phyloP scores from a whole-genome alignment of 2,113 vertebrate genomes.

The Panthera leo region DNA sequence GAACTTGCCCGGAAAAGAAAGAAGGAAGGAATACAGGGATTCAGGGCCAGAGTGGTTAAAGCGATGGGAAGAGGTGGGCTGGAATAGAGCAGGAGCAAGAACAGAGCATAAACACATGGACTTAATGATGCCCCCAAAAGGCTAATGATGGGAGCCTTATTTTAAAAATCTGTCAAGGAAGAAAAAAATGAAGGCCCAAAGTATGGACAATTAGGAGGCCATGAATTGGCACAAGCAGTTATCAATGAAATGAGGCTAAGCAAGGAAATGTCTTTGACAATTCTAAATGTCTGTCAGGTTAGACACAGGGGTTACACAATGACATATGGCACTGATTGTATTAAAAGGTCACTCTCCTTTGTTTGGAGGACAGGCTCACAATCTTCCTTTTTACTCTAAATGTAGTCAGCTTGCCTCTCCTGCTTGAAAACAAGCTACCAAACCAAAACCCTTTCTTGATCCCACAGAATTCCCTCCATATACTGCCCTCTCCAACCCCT shows the following conservation, averaged over 20 bases:
- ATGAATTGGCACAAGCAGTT: background rate
- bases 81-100: background rate
- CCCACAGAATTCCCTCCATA: background rate
- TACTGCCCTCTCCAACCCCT: background rate
- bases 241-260: background rate
- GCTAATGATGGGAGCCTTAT: background rate
- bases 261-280: background rate
- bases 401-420: background rate
- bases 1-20: background rate
- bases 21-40: background rate
- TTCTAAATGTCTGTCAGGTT: background rate
- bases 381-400: background rate
- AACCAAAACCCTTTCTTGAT: background rate
- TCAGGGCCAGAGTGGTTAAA: background rate
- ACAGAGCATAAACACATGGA: background rate
- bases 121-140: background rate
- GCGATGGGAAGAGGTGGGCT: background rate
- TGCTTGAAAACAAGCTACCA: background rate
- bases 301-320: background rate
- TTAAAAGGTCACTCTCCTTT: background rate
- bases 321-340: background rate
- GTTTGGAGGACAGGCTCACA: background rate
- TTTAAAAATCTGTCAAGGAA: background rate
- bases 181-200: conserved; percentile 28
- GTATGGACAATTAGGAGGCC: background rate